These are phyloP conservation scores for Pyrrhia umbra DNA, from an alignment of 2,888 invertebrate species.

Conservation along the genomic window DNA sequence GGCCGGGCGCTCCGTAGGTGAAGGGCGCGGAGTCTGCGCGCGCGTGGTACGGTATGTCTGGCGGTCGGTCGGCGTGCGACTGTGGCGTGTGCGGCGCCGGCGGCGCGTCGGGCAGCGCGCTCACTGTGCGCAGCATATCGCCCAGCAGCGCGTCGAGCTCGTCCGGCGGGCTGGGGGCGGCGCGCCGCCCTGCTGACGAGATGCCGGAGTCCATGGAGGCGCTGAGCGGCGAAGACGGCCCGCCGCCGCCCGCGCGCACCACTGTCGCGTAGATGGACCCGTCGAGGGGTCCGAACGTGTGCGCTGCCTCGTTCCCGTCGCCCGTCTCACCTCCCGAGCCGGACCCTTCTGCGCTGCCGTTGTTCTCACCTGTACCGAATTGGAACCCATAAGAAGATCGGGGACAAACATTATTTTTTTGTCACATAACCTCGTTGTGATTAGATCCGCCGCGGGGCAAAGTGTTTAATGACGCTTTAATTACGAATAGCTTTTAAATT, in stretches of 20 bases:
- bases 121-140: constrained; percentile 96
- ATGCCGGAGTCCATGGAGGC: constrained; percentile 98
- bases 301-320: constrained; percentile 87
- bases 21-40: constrained; percentile 96
- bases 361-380: constrained; percentile 89
- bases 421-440: constrained; percentile 28
- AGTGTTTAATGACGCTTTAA: constrained; percentile 75
- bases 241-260: constrained; percentile 84
- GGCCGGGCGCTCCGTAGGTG: constrained; percentile 94
- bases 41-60: constrained; percentile 96
- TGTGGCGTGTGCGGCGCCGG: constrained; percentile 73
- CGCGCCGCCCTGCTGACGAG: constrained; percentile 93
- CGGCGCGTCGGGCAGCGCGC: constrained; percentile 93
- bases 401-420: constrained; percentile 11
- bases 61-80: constrained; percentile 87
- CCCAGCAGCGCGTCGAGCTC: constrained; percentile 96
- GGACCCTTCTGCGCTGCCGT: constrained; percentile 86
- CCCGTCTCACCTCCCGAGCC: constrained; percentile 85
- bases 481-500: constrained; percentile 82
- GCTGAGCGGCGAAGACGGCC: constrained; percentile 93
- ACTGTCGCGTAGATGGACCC: constrained; percentile 96
- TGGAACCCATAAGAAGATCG: constrained; percentile 16
- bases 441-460: constrained; percentile 53
- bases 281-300: constrained; percentile 96
- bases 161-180: constrained; percentile 89